phyloP scores from a whole-genome alignment of 2,888 invertebrate genomes.

The Beris chalybata region DNA sequence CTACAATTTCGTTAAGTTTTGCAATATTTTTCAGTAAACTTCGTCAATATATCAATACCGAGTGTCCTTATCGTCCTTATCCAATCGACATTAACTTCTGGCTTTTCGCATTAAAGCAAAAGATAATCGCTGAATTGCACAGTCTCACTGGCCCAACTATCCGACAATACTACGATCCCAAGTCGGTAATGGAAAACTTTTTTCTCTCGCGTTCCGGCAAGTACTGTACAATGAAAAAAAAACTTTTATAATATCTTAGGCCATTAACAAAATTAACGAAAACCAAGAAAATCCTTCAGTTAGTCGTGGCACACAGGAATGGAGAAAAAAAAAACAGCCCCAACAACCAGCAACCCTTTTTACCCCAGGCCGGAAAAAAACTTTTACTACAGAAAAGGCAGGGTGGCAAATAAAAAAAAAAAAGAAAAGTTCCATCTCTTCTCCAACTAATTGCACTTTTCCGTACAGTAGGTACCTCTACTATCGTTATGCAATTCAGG shows the following conservation, averaged over 20 bases:
- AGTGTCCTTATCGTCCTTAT: slow-evolving; percentile 8
- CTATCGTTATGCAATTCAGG: slow-evolving; percentile 18
- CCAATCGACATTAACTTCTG: slow-evolving; percentile 6
- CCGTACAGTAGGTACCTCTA: neutral
- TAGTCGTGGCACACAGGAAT: no score
- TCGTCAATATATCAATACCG: slow-evolving; percentile 19
- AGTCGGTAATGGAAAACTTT: neutral
- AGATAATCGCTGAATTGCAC: slow-evolving; percentile 30
- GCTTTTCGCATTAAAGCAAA: slow-evolving; percentile 22
- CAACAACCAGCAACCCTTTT: no score
- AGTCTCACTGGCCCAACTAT: slow-evolving; percentile 16
- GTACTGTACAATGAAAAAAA: neutral
- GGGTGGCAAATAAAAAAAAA: no score
- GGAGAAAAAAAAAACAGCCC: no score
- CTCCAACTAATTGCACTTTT: slow-evolving; percentile 22
- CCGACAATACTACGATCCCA: neutral
- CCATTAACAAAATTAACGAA: slow-evolving; percentile 34
- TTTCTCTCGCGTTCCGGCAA: neutral
- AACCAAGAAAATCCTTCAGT: slow-evolving; percentile 20
- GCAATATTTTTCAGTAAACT: slow-evolving; percentile 12
- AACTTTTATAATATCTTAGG: slow-evolving; percentile 33
- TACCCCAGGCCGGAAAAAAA: no score
- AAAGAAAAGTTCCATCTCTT: no score
- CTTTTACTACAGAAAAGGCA: no score
- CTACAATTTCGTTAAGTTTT: neutral